Base-by-base conservation (phyloP, 2,888 invertebrate species). In the Fragum fragum region DNA sequence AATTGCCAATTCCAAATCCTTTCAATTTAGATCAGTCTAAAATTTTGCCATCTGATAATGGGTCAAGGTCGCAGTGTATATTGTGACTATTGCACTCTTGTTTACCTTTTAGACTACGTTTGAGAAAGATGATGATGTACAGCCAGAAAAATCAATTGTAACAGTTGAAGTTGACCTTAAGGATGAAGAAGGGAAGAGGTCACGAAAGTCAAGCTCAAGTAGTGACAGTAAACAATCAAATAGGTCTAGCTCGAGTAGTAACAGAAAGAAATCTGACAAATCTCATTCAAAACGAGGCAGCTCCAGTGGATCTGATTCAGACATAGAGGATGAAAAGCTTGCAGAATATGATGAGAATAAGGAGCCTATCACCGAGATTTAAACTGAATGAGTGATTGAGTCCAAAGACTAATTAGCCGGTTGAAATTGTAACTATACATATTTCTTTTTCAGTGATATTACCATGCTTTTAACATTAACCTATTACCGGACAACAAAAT, bases 301-400 rank as follows among this genome's bases (percentile, higher is more conserved):
- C 28, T 52, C 63, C 0, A 73, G 52, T 16, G 36, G 57, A 5
- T 68, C 63, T 1, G 21, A 18, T 32, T 63, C 63, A 66, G 28
- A 16, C 53, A 70, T 29, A 52, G 42, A 70, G 16, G 32, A 52
- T 9, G 73, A 73, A 29, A 26, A 52, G 53, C n/a, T 63, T 11
- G 39, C 63, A 63, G 63, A 63, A 32, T 42, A 73, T 39, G 76
- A 47, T 36, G 71, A 59, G 23, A 77, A 42, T 63, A 72, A 71
- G 36, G 63, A 61, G 7, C n/a, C 11, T 9, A 29, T 53, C 2
- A 74, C 74, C n/a, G 74, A 77, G 72, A 77, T 77, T 72, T 77
- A 57, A 77, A n/a, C n/a, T n/a, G n/a, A n/a, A n/a, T n/a, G n/a
- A n/a, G n/a, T n/a, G n/a, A n/a, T n/a, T n/a, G n/a, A n/a, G n/a